Evolutionary conservation across 2,113 vertebrate genomes (phyloP), one percentile per base, ranked within the genome.

Genomic region (Callipepla californica): DNA sequence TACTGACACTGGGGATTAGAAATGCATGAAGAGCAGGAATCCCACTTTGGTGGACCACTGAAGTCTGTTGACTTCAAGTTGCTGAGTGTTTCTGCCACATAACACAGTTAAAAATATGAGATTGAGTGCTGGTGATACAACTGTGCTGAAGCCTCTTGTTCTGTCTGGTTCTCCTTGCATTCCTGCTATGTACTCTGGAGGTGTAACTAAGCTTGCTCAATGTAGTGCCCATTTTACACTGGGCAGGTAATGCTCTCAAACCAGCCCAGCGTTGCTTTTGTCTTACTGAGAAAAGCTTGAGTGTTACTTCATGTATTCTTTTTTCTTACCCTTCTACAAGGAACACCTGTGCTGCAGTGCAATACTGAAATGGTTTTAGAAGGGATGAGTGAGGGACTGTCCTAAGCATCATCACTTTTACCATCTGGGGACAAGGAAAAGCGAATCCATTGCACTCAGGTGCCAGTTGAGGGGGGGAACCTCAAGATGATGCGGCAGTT

Each of bases 21-120:
- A 40, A 9, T 40, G 5, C 1, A 20, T 10, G 14, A 48, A 48
- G 25, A 3, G 16, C 3, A 21, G 22, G 36, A 28, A 1, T 12
- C 8, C 67, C 32, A 32, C 30, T 34, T 26, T 59, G 15, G 50
- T 47, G 74, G 22, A 19, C 7, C 15, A 2, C n/a, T 40, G 6
- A 15, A 18, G 20, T 40, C 26, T 51, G 38, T 13, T 51, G 50
- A 51, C 50, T 51, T 44, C 44, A 44, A 44, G 44, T 44, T 15
- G n/a, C 13, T 28, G 70, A n/a, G 26, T 38, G 32, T 55, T 80
- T 78, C 69, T 80, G 16, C 34, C 34, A 8, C 34, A 47, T 25
- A 9, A 9, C 8, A 11, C 7, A 44, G 28, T 7, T 80, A 62
- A 8, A 8, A 47, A 22, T 23, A 5, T 1, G 14, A 45, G n/a